Percentiles rank a stretch among this genome's conserved stretches.
These are phyloP conservation scores for Zaprionus bogoriensis DNA, from an alignment of 2,888 invertebrate species.

Conservation along the genomic window DNA sequence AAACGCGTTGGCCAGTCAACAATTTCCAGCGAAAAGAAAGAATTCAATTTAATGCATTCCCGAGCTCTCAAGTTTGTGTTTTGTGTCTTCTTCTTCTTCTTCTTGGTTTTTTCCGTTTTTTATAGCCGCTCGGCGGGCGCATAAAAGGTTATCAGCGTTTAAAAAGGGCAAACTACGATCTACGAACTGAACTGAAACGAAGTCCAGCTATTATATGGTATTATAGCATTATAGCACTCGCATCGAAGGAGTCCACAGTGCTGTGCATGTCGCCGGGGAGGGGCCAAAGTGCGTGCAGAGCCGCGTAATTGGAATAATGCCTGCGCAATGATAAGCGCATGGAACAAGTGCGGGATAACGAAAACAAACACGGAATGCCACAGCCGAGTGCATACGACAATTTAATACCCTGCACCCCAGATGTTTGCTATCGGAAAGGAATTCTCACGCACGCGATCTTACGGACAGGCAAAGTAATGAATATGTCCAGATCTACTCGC, in stretches of 20 bases:
- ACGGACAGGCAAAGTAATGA: no score
- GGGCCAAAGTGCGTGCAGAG: conserved; percentile 71
- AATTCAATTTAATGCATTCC: conserved; percentile 73
- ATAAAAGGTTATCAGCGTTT: conserved; percentile 75
- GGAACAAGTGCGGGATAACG: conserved; percentile 49
- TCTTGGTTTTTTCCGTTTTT: conserved; percentile 28
- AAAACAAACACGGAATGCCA: neutral
- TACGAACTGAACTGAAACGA: conserved; percentile 30
- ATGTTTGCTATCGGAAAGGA: neutral
- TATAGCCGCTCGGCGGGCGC: conserved; percentile 60
- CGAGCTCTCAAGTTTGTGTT: conserved; percentile 37
- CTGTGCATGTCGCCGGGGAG: neutral
- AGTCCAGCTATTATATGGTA: conserved; percentile 59
- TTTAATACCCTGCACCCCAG: neutral
- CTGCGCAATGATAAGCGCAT: conserved; percentile 55
- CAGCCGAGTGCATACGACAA: neutral
- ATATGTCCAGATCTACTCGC: no score
- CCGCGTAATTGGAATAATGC: conserved; percentile 71
- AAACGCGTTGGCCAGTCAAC: conserved; percentile 61
- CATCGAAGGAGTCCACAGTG: conserved; percentile 21
- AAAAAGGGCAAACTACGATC: conserved; percentile 48
- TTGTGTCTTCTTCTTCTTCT: conserved; percentile 11
- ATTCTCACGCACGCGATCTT: no score
- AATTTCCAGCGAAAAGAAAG: conserved; percentile 59
- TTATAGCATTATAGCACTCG: conserved; percentile 52